These are phyloP conservation scores for Aspiorhynchus laticeps DNA, from an alignment of 2,113 vertebrate species.

Conservation along the genomic window DNA sequence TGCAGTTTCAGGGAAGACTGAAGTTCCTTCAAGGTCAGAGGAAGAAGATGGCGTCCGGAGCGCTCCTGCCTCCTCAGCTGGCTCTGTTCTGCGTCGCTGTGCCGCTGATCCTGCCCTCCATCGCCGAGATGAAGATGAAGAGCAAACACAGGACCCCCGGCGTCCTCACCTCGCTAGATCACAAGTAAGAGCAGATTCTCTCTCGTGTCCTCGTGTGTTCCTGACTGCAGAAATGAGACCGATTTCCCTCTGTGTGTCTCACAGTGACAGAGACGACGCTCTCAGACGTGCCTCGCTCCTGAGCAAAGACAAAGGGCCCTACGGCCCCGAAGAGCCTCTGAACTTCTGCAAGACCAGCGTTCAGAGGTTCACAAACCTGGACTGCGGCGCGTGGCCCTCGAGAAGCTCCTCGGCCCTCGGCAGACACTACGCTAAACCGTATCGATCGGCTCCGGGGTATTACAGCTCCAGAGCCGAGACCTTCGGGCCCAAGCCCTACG, in stretches of 20 bases:
- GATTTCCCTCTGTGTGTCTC: background rate
- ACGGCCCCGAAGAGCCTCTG: conserved; percentile 72
- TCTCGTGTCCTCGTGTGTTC: background rate
- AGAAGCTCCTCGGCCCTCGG: conserved; percentile 69
- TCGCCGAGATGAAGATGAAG: conserved; percentile 86
- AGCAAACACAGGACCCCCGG: conserved; percentile 79
- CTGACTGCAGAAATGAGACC: too few species aligned
- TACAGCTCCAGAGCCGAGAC: conserved; percentile 69
- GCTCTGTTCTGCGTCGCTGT: conserved; percentile 90
- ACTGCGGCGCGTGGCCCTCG: conserved; percentile 68
- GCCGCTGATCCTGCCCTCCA: conserved; percentile 86
- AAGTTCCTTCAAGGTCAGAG: conserved; percentile 95
- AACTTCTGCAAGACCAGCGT: conserved; percentile 73
- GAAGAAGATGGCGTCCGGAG: conserved; percentile 83
- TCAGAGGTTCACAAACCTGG: conserved; percentile 72
- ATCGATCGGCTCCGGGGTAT: conserved; percentile 72
- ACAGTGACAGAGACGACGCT: conserved; percentile 68
- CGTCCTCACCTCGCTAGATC: conserved; percentile 63
- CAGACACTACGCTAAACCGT: conserved; percentile 77
- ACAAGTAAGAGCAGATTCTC: conserved; percentile 64
- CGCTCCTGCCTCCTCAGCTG: conserved; percentile 80
- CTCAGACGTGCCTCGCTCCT: conserved; percentile 67
- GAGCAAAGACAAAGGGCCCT: conserved; percentile 76
- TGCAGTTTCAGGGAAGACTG: conserved; percentile 95
- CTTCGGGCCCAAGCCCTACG: conserved; percentile 74